phyloP scores from a whole-genome alignment of 2,797 vertebrate species.

The Rousettus madagascariensis region DNA sequence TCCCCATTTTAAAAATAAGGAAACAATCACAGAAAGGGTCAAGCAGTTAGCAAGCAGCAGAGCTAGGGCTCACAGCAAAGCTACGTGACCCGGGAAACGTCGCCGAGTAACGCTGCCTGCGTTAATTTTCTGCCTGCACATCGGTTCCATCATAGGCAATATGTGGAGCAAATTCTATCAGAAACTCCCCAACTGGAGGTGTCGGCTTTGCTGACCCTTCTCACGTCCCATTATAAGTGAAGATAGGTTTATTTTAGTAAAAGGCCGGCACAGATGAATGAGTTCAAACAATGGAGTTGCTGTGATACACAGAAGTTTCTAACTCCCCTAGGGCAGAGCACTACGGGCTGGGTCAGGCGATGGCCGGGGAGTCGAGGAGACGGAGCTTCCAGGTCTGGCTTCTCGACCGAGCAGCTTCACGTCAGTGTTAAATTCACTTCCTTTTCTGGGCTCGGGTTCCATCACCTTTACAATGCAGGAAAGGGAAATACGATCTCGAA shows the following conservation, averaged over 20 bases:
- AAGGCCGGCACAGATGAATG: neutral
- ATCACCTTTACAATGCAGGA: neutral
- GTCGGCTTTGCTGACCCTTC: neutral
- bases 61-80: neutral
- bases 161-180: neutral
- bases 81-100: neutral
- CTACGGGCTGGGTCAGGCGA: neutral
- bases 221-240: neutral
- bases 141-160: neutral
- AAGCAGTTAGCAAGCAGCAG: neutral
- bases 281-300: neutral
- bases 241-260: neutral
- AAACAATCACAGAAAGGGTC: constrained; percentile 1
- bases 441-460: neutral
- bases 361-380: neutral
- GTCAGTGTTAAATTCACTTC: neutral
- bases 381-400: neutral
- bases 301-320: neutral
- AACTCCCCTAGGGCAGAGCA: neutral
- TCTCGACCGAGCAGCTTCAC: neutral
- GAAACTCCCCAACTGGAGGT: neutral
- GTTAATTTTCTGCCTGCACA: neutral
- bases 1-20: neutral
- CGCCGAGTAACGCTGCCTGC: neutral
- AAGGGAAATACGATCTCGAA: neutral